Evolutionary conservation across 2,113 vertebrate genomes (phyloP).

Genomic region (Buteo buteo): DNA sequence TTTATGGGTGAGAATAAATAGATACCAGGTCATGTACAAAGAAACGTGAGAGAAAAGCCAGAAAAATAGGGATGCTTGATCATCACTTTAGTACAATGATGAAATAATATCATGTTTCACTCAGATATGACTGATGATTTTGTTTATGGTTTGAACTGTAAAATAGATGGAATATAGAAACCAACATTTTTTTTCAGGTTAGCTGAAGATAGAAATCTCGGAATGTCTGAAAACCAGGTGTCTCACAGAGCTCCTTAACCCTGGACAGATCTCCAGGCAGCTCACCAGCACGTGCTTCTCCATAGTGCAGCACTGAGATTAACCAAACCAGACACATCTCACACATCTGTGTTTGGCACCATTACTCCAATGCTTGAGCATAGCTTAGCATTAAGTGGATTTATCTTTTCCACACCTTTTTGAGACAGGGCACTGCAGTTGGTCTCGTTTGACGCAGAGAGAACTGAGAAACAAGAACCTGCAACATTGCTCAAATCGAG

Average conservation of each 20-base stretch:
- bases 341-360: not conserved
- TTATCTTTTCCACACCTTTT: not conserved
- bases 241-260: not conserved
- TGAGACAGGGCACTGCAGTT: not conserved
- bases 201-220: not conserved
- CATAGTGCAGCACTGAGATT: not conserved
- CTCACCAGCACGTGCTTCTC: not conserved
- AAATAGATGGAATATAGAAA: not conserved
- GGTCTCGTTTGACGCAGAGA: not conserved
- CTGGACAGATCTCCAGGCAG: not conserved
- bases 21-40: not conserved
- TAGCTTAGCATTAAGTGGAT: not conserved
- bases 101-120: not conserved
- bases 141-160: not conserved
- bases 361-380: not conserved
- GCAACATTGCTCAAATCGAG: not conserved
- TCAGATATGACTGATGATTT: not conserved
- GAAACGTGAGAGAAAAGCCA: not conserved
- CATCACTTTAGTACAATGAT: not conserved
- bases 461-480: not conserved
- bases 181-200: not conserved
- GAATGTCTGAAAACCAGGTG: not conserved
- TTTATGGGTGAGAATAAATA: not conserved
- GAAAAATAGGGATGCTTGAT: not conserved
- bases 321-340: not conserved